Base-by-base conservation (phyloP, 2,888 invertebrate genomes). In the Gastrophysa polygoni region DNA sequence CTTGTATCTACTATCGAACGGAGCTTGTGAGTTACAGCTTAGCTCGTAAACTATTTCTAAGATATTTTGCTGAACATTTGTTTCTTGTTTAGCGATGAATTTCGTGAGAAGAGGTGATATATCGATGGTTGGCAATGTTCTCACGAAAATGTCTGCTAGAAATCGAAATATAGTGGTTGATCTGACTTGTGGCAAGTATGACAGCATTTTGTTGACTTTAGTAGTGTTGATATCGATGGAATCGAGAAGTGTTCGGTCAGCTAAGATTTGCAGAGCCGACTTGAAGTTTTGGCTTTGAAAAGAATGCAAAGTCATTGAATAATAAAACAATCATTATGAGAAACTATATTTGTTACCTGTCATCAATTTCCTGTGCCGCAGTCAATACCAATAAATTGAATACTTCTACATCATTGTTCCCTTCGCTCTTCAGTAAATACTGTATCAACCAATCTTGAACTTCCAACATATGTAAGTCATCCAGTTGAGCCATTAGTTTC, bases 131-230 rank as follows among this genome's bases (percentile, higher is more conserved):
- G 67, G 56, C n/a, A 59, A 24, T 11, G 64, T 63, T 50, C 48
- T 61, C 7, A 70, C 44, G 59, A 70, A 76, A 11, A 73, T 52
- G 28, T 73, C 67, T 1, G 73, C 51, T 21, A 74, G 57, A 55
- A 72, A 73, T 47, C 68, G 64, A 32, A 79, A 72, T 34, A 80
- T 58, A 10, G 60, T 49, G 1, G 44, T 28, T 0, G 68, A 69
- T 59, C 64, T 70, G 20, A 71, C 65, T 20, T 44, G 54, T 0
- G 73, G 72, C 7, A 71, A 52, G n/a, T 62, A 59, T 21, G 50
- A 50, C 18, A 73, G 44, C 21, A 74, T 51, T 71, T 72, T 75
- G 28, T 73, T 67, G 44, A 72, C 66, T 52, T 61, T 56, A 3
- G 54, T 47, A 16, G 58, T 21, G 7, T 59, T 58, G 1, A 28